These are phyloP conservation scores for Drosophila setifemur DNA, from an alignment of 1,140 invertebrate species.

Conservation along the genomic window DNA sequence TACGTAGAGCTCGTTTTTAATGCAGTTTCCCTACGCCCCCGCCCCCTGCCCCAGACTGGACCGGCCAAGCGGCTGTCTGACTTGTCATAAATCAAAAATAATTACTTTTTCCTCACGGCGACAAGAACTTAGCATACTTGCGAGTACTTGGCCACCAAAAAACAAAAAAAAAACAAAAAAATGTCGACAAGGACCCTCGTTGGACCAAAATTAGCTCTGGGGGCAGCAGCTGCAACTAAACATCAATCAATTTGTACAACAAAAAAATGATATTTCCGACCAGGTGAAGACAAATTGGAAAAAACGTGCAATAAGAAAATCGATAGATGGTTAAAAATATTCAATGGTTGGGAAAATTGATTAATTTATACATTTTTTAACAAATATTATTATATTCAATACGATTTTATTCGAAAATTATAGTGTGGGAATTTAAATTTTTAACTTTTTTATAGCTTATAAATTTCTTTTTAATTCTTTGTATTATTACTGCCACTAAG, in stretches of 20 bases:
- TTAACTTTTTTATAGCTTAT: too few relatives aligned
- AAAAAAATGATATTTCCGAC: neutral
- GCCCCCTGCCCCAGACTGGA: neutral
- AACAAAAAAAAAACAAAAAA: neutral
- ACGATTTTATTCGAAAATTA: too few relatives aligned
- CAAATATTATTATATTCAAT: too few relatives aligned
- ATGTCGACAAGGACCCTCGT: neutral
- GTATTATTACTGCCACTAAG: too few relatives aligned
- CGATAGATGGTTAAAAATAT: too few relatives aligned
- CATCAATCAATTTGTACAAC: conserved; percentile 11
- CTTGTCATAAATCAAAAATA: conserved; percentile 78
- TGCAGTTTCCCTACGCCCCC: conserved; percentile 18
- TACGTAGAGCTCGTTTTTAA: conserved; percentile 1
- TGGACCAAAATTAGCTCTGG: conserved; percentile 5
- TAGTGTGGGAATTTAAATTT: too few relatives aligned
- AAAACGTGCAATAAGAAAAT: too few relatives aligned
- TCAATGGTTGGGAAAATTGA: too few relatives aligned
- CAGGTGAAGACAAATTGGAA: too few relatives aligned
- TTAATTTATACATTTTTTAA: too few relatives aligned
- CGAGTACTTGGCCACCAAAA: neutral
- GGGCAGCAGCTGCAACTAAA: neutral
- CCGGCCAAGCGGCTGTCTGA: conserved; percentile 29
- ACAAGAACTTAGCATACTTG: conserved; percentile 48
- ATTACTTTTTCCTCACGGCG: conserved; percentile 56
- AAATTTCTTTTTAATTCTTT: too few relatives aligned